Conservation (phyloP, 2,113 vertebrate species). For the Sus scrofa region DNA sequence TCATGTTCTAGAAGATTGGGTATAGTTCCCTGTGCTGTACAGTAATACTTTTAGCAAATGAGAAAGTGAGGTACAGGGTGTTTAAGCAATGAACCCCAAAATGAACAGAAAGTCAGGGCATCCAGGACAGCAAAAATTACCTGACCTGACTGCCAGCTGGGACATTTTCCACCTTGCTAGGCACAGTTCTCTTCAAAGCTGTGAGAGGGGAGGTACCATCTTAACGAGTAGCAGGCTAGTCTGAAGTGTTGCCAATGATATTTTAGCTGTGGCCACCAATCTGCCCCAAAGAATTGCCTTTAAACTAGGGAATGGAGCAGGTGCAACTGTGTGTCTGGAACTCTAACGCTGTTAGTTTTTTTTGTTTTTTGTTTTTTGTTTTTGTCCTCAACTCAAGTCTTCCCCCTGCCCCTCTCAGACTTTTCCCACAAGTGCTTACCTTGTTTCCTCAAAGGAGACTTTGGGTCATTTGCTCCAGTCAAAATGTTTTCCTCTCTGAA, state of each 20-base stretch:
- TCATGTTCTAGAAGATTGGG: no score
- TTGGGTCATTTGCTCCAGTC: neutral
- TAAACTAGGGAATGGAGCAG: neutral
- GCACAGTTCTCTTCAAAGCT: neutral
- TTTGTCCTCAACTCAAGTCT: neutral
- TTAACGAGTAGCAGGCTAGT: neutral
- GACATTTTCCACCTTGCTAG: neutral
- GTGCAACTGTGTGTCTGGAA: neutral
- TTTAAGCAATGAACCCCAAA: constrained; percentile 7
- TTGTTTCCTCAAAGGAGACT: constrained; percentile 12
- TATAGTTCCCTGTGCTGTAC: no score
- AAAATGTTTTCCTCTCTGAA: neutral
- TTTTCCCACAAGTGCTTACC: neutral
- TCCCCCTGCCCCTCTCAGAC: neutral
- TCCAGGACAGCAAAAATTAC: neutral
- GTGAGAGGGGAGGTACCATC: accelerated
- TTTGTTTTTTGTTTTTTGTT: no score
- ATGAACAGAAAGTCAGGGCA: neutral
- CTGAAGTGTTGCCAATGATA: neutral
- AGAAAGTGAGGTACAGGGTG: neutral
- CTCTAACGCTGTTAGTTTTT: neutral
- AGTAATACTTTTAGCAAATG: constrained; percentile 53
- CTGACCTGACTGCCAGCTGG: neutral
- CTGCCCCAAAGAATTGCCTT: neutral
- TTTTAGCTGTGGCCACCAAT: neutral